Conservation (phyloP, 2,888 invertebrate genomes). For the Antitype chi region DNA sequence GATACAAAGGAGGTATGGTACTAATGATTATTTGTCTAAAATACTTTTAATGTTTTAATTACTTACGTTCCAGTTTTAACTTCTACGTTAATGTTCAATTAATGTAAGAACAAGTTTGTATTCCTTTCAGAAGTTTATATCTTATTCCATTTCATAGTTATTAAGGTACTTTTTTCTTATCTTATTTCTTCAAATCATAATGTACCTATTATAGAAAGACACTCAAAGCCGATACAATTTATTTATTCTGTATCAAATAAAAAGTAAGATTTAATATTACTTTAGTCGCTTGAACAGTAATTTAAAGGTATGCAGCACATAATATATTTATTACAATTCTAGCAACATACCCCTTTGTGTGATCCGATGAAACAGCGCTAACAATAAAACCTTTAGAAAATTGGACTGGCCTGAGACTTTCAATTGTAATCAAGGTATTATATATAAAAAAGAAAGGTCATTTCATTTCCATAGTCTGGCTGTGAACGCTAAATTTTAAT, state of each 20-base stretch:
- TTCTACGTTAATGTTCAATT: neutral
- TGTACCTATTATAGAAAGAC: neutral
- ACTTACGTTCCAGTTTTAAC: neutral
- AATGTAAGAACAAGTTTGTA: neutral
- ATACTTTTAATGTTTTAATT: neutral
- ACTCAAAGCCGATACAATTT: slow-evolving; percentile 1
- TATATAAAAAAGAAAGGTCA: slow-evolving; percentile 44
- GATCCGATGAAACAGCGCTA: slow-evolving; percentile 31
- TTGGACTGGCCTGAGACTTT: slow-evolving; percentile 46
- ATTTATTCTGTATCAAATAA: slow-evolving; percentile 23
- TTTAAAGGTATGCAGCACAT: slow-evolving; percentile 35
- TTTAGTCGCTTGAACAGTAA: slow-evolving; percentile 22
- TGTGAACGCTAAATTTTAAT: slow-evolving; percentile 35
- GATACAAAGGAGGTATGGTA: neutral
- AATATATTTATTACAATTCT: slow-evolving; percentile 29
- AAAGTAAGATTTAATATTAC: slow-evolving; percentile 21
- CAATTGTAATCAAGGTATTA: slow-evolving; percentile 58
- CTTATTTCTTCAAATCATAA: neutral
- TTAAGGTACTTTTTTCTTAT: neutral
- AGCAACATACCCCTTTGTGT: slow-evolving; percentile 42
- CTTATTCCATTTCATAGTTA: neutral
- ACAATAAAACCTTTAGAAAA: slow-evolving; percentile 52
- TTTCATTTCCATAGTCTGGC: slow-evolving; percentile 47
- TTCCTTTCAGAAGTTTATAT: neutral
- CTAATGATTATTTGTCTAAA: too few species aligned